phyloP scores from a whole-genome alignment of 2,113 vertebrate genomes.

The Syngnathus typhle region DNA sequence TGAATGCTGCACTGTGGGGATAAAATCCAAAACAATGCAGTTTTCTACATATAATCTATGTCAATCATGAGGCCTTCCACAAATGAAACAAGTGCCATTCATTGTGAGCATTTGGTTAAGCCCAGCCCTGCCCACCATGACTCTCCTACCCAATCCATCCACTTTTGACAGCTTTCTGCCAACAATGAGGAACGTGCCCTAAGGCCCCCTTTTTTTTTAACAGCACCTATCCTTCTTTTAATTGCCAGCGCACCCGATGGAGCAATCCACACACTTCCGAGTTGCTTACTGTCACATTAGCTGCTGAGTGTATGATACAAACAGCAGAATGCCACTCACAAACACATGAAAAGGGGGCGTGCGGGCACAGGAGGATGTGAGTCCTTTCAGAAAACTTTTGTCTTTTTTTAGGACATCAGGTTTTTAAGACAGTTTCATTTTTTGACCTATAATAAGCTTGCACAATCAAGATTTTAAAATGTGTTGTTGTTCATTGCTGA shows the following conservation, averaged over 20 bases:
- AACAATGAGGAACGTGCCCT: constrained; percentile 64
- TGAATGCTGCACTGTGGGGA: constrained; percentile 66
- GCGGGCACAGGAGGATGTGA: constrained; percentile 27
- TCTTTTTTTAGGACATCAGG: too few relatives aligned
- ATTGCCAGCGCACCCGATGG: constrained; percentile 63
- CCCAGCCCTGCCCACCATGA: constrained; percentile 49
- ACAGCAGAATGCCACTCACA: constrained; percentile 39
- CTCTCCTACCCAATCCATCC: constrained; percentile 57
- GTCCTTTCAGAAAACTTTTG: constrained; percentile 57
- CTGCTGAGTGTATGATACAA: constrained; percentile 25
- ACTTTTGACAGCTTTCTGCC: constrained; percentile 69
- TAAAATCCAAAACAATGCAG: constrained; percentile 70
- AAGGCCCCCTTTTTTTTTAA: constrained; percentile 50
- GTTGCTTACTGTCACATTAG: constrained; percentile 56
- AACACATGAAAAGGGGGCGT: constrained; percentile 31
- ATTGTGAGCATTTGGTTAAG: constrained; percentile 66
- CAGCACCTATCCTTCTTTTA: constrained; percentile 63
- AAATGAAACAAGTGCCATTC: constrained; percentile 67
- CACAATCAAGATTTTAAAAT: too few relatives aligned
- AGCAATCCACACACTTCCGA: constrained; percentile 57
- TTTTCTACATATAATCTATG: constrained; percentile 74
- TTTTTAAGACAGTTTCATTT: too few relatives aligned
- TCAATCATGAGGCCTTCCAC: constrained; percentile 69
- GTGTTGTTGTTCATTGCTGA: too few relatives aligned
- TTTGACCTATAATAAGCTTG: too few relatives aligned